These are phyloP conservation scores for Protosalanx chinensis DNA, from an alignment of 2,797 vertebrate genomes.

Conservation along the genomic window DNA sequence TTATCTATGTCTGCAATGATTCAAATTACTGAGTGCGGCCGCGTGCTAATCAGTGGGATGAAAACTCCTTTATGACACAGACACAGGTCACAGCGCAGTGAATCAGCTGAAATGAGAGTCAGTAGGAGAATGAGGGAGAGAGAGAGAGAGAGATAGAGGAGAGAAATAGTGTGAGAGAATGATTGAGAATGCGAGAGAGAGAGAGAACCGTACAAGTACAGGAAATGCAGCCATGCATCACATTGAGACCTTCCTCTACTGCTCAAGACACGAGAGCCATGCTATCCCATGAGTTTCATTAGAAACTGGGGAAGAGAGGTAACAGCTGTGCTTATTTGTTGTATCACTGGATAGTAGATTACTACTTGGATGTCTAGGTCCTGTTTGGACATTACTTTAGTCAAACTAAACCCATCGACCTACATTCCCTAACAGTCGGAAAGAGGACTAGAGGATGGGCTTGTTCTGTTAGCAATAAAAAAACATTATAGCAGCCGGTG, in stretches of 20 bases:
- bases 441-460: not conserved
- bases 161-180: not conserved
- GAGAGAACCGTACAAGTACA: not conserved
- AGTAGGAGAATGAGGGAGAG: not conserved
- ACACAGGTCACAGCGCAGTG: not conserved
- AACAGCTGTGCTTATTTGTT: not conserved
- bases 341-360: not conserved
- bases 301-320: not conserved
- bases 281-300: not conserved
- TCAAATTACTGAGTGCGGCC: constrained; percentile 43
- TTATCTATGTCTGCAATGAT: constrained; percentile 33
- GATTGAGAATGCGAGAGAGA: not conserved
- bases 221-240: constrained; percentile 2
- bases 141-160: too few relatives aligned
- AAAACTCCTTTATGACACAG: constrained; percentile 14
- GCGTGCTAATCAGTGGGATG: constrained; percentile 28
- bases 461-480: not conserved
- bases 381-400: not conserved
- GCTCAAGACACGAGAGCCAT: not conserved
- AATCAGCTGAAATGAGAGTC: not conserved
- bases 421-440: not conserved
- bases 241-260: not conserved
- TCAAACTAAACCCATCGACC: too few relatives aligned
- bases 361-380: not conserved
- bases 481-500: not conserved